Evolutionary conservation across 1,140 invertebrate species (phyloP).

Genomic region (Hypothenemus hampei): DNA sequence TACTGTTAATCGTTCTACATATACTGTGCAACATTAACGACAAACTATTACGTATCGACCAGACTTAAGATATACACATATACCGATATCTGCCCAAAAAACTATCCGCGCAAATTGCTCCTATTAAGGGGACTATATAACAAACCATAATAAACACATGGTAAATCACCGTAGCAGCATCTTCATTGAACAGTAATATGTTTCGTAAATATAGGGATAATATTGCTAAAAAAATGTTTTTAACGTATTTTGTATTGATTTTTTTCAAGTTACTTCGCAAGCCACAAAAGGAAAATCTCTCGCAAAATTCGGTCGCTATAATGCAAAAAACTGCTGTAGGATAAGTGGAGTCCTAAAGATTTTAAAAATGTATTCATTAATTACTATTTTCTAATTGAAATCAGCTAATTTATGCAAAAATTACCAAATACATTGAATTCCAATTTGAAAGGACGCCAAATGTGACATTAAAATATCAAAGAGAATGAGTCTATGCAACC

Average conservation of each 20-base stretch:
- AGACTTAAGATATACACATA: too few relatives aligned
- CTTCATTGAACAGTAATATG: constrained; percentile 52
- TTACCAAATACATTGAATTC: too few relatives aligned
- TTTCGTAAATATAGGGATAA: constrained; percentile 70
- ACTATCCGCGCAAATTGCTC: constrained; percentile 75
- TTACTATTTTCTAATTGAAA: too few relatives aligned
- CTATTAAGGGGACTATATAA: constrained; percentile 71
- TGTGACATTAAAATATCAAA: too few relatives aligned
- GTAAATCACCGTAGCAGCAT: constrained; percentile 67
- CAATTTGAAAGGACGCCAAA: too few relatives aligned
- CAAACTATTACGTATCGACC: too few relatives aligned
- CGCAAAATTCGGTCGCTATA: constrained; percentile 83
- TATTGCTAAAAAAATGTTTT: constrained; percentile 65
- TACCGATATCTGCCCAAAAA: constrained; percentile 74
- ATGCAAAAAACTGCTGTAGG: constrained; percentile 56
- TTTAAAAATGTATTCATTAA: too few relatives aligned
- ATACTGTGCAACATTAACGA: too few relatives aligned
- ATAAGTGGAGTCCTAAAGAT: constrained; percentile 30
- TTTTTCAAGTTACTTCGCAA: constrained; percentile 75
- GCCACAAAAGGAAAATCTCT: constrained; percentile 84
- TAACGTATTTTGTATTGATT: too few relatives aligned
- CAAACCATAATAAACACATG: constrained; percentile 75
- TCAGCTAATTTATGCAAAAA: too few relatives aligned
- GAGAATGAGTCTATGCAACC: too few relatives aligned
- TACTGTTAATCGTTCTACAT: neutral